phyloP scores from a whole-genome alignment of 2,888 invertebrate species.

The Eumerus sabulonum region DNA sequence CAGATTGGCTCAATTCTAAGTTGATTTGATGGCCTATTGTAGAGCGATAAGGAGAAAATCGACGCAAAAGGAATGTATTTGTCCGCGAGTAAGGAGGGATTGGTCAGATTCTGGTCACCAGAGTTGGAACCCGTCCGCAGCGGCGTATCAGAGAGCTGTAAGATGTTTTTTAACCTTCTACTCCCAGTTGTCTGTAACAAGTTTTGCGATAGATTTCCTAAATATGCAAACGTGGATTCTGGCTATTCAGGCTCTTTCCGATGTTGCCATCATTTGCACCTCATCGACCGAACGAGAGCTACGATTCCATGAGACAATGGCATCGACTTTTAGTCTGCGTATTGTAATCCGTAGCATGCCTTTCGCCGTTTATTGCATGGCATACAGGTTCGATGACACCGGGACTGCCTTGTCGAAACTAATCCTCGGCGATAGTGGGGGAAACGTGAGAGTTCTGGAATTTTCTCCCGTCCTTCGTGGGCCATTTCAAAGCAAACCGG shows the following conservation, averaged over 20 bases:
- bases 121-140: conserved; percentile 84
- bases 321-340: conserved; percentile 85
- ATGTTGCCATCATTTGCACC: conserved; percentile 88
- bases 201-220: conserved; percentile 81
- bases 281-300: conserved; percentile 88
- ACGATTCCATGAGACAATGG: conserved; percentile 89
- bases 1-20: conserved; percentile 53
- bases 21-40: not conserved
- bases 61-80: conserved; percentile 85
- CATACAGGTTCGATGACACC: conserved; percentile 73
- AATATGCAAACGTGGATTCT: conserved; percentile 86
- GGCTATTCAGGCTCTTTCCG: conserved; percentile 86
- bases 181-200: not conserved
- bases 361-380: conserved; percentile 74
- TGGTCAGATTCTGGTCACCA: conserved; percentile 88
- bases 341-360: conserved; percentile 84
- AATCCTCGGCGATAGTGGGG: conserved; percentile 87
- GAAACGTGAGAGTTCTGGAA: conserved; percentile 83
- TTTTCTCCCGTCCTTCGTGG: conserved; percentile 84
- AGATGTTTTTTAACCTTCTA: conserved; percentile 71
- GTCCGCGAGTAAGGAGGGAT: conserved; percentile 88
- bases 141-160: conserved; percentile 83
- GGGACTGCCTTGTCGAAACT: conserved; percentile 79
- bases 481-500: conserved; percentile 85
- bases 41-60: conserved; percentile 71